phyloP scores from a whole-genome alignment of 37 sponge, comb jelly and placozoan species.

The Aplysina aerophoba region DNA sequence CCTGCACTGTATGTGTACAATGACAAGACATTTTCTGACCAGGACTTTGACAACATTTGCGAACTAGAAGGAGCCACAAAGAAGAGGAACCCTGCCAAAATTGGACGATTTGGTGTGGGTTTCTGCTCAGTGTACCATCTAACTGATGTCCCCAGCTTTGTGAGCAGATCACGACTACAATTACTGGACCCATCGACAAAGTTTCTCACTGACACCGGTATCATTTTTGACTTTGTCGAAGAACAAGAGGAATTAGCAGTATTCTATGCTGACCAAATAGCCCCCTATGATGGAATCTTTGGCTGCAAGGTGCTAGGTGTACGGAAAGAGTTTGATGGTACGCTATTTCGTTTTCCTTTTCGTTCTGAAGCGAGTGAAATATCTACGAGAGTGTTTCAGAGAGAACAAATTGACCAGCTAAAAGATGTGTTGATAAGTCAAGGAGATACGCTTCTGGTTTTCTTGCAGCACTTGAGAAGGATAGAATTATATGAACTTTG shows the following conservation, averaged over 20 bases:
- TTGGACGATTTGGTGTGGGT: slow-evolving; percentile 88
- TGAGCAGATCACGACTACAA: slow-evolving; percentile 57
- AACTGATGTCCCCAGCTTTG: slow-evolving; percentile 89
- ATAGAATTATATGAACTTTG: slow-evolving; percentile 53
- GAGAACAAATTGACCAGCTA: slow-evolving; percentile 12
- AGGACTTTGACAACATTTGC: slow-evolving; percentile 79
- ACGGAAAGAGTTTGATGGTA: slow-evolving; percentile 18
- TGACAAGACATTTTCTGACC: slow-evolving; percentile 66
- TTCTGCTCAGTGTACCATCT: slow-evolving; percentile 78
- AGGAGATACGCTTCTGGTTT: slow-evolving; percentile 52
- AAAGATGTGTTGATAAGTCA: slow-evolving; percentile 26
- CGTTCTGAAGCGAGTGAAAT: slow-evolving; percentile 37
- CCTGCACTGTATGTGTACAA: slow-evolving; percentile 83
- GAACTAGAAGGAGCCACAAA: slow-evolving; percentile 77
- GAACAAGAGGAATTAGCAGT: not conserved
- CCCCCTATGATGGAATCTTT: slow-evolving; percentile 71
- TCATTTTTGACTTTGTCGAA: slow-evolving; percentile 48
- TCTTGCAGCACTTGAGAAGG: slow-evolving; percentile 57
- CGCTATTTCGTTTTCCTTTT: slow-evolving; percentile 34
- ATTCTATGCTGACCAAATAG: slow-evolving; percentile 72
- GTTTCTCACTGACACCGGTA: slow-evolving; percentile 68
- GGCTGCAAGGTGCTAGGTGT: slow-evolving; percentile 61
- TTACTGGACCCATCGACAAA: slow-evolving; percentile 83
- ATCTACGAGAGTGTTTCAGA: slow-evolving; percentile 15
- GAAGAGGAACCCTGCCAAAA: slow-evolving; percentile 67